These are phyloP conservation scores for Potorous gilbertii DNA, from an alignment of 2,797 vertebrate species.

Conservation along the genomic window DNA sequence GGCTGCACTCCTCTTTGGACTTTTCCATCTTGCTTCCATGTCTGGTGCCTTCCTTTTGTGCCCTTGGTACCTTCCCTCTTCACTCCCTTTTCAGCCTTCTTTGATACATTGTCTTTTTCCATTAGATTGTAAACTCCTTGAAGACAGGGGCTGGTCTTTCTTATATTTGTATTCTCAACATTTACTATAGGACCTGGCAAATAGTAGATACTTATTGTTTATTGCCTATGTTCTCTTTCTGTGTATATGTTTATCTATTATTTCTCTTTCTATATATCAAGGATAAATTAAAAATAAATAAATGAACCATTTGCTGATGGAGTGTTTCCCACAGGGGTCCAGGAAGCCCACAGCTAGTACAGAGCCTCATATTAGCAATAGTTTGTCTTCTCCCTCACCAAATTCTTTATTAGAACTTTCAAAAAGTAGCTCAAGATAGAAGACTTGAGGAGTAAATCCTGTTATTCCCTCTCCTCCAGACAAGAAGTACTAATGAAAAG, in stretches of 20 bases:
- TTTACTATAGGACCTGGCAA: not conserved
- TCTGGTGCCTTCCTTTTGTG: not conserved
- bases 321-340: not conserved
- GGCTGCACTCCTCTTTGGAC: not conserved
- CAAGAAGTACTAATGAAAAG: not conserved
- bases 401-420: not conserved
- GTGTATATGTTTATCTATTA: not conserved
- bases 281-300: not conserved
- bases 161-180: not conserved
- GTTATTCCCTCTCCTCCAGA: not conserved
- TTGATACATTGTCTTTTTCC: not conserved
- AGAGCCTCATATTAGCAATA: not conserved
- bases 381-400: not conserved
- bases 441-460: not conserved
- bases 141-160: not conserved
- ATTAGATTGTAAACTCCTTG: not conserved
- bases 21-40: not conserved
- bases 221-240: not conserved
- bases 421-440: not conserved
- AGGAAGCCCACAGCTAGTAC: not conserved
- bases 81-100: not conserved
- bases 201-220: not conserved
- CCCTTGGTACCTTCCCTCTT: not conserved
- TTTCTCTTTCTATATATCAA: not conserved
- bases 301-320: not conserved